Base-by-base conservation (phyloP, 2,797 vertebrate species). In the Micropoecilia bifurca region DNA sequence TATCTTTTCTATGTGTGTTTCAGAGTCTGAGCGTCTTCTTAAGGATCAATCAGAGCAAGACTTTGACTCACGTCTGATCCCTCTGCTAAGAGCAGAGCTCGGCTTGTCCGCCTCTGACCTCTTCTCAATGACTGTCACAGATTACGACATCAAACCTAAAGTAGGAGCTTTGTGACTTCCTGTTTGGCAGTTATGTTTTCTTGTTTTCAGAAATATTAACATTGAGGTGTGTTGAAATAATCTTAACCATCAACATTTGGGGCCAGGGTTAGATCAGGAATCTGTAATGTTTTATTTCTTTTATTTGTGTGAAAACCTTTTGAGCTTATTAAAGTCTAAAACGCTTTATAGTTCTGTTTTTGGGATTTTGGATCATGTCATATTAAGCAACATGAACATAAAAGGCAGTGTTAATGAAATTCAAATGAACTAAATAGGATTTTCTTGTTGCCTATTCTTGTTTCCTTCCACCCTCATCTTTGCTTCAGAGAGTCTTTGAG, bases 111-210 rank as follows among this genome's bases (percentile, higher is more conserved):
- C 93, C 18, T 59, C 94, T 12, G 93, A 95, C 74, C 93, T 94
- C 48, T 97, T 96, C 82, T 96, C 94, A 53, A 93, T 96, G 95
- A 94, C 93, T 0, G 78, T 96, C 85, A 94, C 94, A 0, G 96
- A 97, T 92, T 96, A 96, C 53, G 95, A 97, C 87, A 90, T 96
- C 59, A 94, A 81, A 77, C 88, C 92, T 74, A 88, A 81, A 3
- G 96, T 96, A 86, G 94, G 91, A 92, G 33, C 46, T 59, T 59
- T 3, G 13, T 61, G 9, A 25, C 61, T 30, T 82, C 22, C 6
- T 78, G 48, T 36, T 85, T 71, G 39, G 59, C 13, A 72, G 10
- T 0, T 0, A 61, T 16, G 30, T 36, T 61, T 12, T 66, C 28
- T 74, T 1, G 4, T 73, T 72, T 75, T 63, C 2, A 63, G 4